Conservation (phyloP, 1,140 invertebrate genomes). For the Mylabris phalerata region DNA sequence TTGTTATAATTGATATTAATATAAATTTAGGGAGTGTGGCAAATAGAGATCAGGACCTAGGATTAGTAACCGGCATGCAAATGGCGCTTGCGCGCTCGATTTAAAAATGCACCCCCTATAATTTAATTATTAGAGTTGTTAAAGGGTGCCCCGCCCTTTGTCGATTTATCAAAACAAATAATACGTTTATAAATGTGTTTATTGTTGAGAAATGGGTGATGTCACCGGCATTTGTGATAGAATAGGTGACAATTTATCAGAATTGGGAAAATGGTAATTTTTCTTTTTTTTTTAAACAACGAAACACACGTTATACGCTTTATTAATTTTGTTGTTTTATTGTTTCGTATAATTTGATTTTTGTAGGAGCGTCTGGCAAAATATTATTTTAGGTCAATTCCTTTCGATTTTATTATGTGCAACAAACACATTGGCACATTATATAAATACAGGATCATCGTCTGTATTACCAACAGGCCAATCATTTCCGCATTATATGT, state of each 20-base stretch:
- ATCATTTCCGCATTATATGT: slow-evolving; percentile 71
- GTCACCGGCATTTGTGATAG: slow-evolving; percentile 53
- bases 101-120: slow-evolving; percentile 8
- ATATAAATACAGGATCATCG: slow-evolving; percentile 61
- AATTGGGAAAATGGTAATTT: slow-evolving; percentile 58
- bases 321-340: slow-evolving; percentile 5
- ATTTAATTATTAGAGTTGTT: slow-evolving; percentile 16
- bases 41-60: too few relatives aligned
- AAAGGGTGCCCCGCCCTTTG: slow-evolving; percentile 33
- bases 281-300: not conserved
- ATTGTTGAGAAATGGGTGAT: slow-evolving; percentile 32
- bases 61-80: too few relatives aligned
- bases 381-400: slow-evolving; percentile 69
- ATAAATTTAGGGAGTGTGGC: too few relatives aligned
- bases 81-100: slow-evolving; percentile 19
- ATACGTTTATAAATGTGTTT: slow-evolving; percentile 17
- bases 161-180: slow-evolving; percentile 4
- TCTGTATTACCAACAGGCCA: slow-evolving; percentile 70
- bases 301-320: not conserved
- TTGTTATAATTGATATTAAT: too few relatives aligned
- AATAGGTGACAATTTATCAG: slow-evolving; percentile 58
- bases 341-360: slow-evolving; percentile 4
- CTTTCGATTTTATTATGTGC: slow-evolving; percentile 67
- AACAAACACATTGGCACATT: slow-evolving; percentile 67
- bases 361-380: slow-evolving; percentile 65